Evolutionary conservation across 2,888 invertebrate species (phyloP).

Genomic region (Nephrotoma guestfalica): DNA sequence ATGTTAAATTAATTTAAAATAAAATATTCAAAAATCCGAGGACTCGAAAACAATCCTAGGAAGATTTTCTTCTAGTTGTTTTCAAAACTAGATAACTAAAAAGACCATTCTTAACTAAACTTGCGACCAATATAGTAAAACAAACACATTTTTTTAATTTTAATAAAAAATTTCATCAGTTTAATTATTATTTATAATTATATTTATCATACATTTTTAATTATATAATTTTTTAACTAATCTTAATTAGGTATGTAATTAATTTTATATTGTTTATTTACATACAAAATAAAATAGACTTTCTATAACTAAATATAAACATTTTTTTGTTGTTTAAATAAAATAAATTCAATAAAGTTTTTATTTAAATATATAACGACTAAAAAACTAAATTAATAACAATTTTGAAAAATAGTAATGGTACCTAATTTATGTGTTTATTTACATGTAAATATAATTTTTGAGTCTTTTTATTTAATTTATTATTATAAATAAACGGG

Average conservation of each 20-base stretch:
- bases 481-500: background rate
- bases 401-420: background rate
- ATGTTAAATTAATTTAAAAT: too few relatives aligned
- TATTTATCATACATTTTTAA: background rate
- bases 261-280: background rate
- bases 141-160: background rate
- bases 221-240: background rate
- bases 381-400: background rate
- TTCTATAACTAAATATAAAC: background rate
- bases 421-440: background rate
- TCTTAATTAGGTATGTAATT: background rate
- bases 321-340: background rate
- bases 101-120: too few relatives aligned
- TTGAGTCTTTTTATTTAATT: background rate
- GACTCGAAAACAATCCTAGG: too few relatives aligned
- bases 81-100: too few relatives aligned
- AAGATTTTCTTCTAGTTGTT: too few relatives aligned
- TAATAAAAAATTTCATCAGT: background rate
- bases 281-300: background rate
- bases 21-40: too few relatives aligned
- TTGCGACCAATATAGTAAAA: background rate
- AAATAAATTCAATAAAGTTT: background rate
- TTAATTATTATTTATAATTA: background rate
- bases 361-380: background rate
- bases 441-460: background rate